Evolutionary conservation across 2,797 vertebrate species (phyloP).

Genomic region (Onychomys torridus): DNA sequence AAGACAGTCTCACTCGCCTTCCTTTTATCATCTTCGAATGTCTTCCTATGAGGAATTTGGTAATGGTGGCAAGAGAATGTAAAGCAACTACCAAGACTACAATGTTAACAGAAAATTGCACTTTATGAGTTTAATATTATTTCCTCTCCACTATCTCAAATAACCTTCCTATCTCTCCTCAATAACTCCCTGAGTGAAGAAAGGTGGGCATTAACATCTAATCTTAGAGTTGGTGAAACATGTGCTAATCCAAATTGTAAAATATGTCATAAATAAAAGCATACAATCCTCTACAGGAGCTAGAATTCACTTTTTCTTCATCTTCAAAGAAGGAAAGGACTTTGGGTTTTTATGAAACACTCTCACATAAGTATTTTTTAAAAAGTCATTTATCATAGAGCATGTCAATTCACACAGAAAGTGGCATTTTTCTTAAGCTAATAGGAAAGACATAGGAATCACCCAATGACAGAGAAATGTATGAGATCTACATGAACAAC

Average conservation of each 20-base stretch:
- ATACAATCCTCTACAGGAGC: background rate
- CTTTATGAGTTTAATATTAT: background rate
- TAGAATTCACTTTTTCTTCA: background rate
- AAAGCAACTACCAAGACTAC: background rate
- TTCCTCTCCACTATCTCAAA: background rate
- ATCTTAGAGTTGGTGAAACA: background rate
- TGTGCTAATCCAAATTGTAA: background rate
- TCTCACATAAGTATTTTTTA: background rate
- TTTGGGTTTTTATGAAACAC: background rate
- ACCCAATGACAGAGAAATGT: too few species aligned
- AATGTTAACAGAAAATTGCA: background rate
- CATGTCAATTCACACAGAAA: background rate
- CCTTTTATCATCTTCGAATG: background rate
- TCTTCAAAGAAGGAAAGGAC: background rate
- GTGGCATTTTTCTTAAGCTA: background rate
- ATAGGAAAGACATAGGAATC: background rate
- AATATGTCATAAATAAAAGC: background rate
- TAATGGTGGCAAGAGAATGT: background rate
- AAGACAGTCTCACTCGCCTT: too few species aligned
- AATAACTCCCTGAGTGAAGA: background rate
- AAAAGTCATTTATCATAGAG: background rate
- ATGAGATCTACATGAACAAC: too few species aligned
- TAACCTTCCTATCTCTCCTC: background rate
- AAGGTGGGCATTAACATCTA: background rate
- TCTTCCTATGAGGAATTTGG: background rate